phyloP scores from a whole-genome alignment of 2,797 vertebrate species.

The Prionace glauca region DNA sequence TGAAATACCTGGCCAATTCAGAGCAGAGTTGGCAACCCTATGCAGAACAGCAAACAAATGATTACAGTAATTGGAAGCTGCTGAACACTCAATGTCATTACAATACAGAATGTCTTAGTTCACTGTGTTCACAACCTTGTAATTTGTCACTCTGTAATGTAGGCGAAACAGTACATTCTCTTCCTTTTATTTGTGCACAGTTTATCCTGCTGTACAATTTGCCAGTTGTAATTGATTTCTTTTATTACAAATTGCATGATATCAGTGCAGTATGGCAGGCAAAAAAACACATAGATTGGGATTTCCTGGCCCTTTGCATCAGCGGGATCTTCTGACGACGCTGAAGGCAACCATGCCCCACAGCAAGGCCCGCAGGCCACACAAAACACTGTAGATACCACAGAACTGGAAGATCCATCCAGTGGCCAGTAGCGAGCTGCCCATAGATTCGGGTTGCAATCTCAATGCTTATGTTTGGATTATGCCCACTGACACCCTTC shows the following conservation, averaged over 20 bases:
- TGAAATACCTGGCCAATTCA: no score
- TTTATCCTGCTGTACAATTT: constrained; percentile 17
- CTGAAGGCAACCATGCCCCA: no score
- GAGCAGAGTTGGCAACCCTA: no score
- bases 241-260: background rate
- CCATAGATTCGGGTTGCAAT: background rate
- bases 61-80: constrained; percentile 25
- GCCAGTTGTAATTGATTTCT: background rate
- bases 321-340: no score
- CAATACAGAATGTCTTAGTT: background rate
- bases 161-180: background rate
- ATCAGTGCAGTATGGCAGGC: background rate
- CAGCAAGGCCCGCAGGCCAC: no score
- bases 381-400: no score
- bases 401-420: no score
- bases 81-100: background rate
- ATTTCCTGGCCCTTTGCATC: no score
- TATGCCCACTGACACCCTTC: background rate
- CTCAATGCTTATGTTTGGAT: background rate
- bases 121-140: background rate
- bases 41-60: constrained; percentile 16
- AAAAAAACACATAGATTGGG: no score
- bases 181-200: background rate
- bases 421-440: no score
- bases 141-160: background rate